Conservation (phyloP, 2,888 invertebrate genomes). For the Iselma pallidipennis region DNA sequence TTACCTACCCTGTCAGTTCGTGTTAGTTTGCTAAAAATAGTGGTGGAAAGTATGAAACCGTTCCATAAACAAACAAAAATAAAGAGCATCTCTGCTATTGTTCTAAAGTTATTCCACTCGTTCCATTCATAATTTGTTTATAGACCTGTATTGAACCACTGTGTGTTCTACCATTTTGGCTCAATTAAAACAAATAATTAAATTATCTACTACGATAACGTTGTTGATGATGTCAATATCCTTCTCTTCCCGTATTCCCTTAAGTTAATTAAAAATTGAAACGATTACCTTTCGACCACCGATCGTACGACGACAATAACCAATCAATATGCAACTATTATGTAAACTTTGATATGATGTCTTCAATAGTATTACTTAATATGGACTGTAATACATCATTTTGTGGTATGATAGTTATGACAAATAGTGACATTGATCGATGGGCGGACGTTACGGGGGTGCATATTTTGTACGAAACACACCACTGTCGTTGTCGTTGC, state of each 20-base stretch:
- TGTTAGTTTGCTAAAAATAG: too few relatives aligned
- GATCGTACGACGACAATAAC: not conserved
- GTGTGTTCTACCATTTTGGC: not conserved
- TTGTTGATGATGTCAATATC: not conserved
- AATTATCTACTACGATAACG: not conserved
- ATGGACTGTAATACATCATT: slow-evolving; percentile 21
- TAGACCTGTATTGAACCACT: not conserved
- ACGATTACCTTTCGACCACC: not conserved
- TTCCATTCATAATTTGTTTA: not conserved
- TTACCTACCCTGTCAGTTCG: too few relatives aligned
- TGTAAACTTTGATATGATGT: not conserved
- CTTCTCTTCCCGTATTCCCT: too few relatives aligned
- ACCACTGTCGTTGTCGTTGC: not conserved
- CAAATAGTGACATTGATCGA: slow-evolving; percentile 25
- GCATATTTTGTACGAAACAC: not conserved
- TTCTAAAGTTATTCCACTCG: too few relatives aligned
- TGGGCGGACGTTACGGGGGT: not conserved
- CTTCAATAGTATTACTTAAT: slow-evolving; percentile 16
- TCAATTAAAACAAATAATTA: slow-evolving; percentile 1
- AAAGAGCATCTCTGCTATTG: too few relatives aligned
- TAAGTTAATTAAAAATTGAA: not conserved
- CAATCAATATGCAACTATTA: not conserved
- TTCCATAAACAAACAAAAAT: too few relatives aligned
- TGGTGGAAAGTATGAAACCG: too few relatives aligned
- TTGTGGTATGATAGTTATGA: slow-evolving; percentile 21